A percentile compares a stretch with the other conserved stretches of the same genome.
Evolutionary conservation across 1,140 invertebrate species (phyloP).

Genomic region (Meloidogyne chitwoodi): DNA sequence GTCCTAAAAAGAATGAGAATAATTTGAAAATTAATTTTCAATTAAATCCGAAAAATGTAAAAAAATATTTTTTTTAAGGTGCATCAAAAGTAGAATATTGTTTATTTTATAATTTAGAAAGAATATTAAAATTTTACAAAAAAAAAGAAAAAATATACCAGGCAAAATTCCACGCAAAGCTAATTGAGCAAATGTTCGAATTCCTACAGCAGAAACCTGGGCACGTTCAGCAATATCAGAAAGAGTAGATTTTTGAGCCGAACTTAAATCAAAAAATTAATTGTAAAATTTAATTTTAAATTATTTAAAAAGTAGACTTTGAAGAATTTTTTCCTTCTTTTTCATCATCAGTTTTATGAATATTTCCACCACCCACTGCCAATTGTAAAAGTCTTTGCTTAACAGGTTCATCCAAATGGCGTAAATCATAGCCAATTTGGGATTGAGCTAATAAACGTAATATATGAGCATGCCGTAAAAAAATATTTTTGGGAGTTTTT

Average conservation of each 20-base stretch:
- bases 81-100: too few species aligned
- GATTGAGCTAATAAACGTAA: constrained; percentile 11
- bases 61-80: constrained; percentile 8
- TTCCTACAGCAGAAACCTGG: constrained; percentile 17
- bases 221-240: constrained; percentile 4
- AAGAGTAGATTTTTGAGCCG: constrained; percentile 1
- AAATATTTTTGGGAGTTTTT: not conserved
- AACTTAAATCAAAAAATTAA: not conserved
- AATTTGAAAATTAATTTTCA: not conserved
- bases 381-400: constrained; percentile 18
- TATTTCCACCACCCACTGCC: constrained; percentile 23
- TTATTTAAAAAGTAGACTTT: not conserved
- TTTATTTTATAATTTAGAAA: too few species aligned
- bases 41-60: not conserved
- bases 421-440: constrained; percentile 18
- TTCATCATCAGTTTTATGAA: not conserved
- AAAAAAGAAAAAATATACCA: not conserved
- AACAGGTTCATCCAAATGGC: constrained; percentile 20
- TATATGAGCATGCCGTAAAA: not conserved
- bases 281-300: not conserved
- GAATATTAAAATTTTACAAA: not conserved
- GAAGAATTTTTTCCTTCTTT: not conserved
- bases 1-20: not conserved
- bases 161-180: constrained; percentile 25
- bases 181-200: constrained; percentile 32